Percentiles rank a stretch among this genome's conserved stretches.
Evolutionary conservation across 1,140 invertebrate species (phyloP).

Genomic region (Andricus grossulariae): DNA sequence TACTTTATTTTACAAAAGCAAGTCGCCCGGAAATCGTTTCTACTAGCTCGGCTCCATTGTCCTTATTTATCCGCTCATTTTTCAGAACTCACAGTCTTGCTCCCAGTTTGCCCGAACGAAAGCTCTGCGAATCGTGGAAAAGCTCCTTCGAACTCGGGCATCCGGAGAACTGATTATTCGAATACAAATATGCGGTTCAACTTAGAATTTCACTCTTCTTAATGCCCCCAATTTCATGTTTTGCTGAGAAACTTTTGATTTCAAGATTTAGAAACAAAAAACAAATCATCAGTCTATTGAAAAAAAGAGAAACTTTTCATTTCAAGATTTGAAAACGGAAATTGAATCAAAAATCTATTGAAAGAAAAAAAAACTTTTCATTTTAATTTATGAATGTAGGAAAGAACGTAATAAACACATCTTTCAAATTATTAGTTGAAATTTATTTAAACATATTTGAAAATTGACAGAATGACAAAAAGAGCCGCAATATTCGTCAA

Average conservation of each 20-base stretch:
- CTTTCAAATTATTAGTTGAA: too few species aligned
- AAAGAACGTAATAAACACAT: too few species aligned
- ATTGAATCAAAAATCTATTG: too few species aligned
- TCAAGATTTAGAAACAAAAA: background rate
- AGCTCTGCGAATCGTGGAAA: constrained; percentile 13
- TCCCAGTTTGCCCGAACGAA: constrained; percentile 26
- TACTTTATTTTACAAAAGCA: constrained; percentile 2
- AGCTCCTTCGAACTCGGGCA: background rate
- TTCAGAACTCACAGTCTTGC: constrained; percentile 32
- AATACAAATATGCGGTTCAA: constrained; percentile 1
- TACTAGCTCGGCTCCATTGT: constrained; percentile 1
- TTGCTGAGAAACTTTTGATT: background rate
- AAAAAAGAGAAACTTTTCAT: too few species aligned
- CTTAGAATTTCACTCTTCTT: background rate
- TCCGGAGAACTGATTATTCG: constrained; percentile 7
- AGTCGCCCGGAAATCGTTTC: constrained; percentile 11
- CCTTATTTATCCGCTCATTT: constrained; percentile 37
- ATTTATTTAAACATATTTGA: too few species aligned
- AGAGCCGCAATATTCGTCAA: too few species aligned
- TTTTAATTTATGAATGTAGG: too few species aligned
- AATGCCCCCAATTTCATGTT: background rate
- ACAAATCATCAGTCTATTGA: too few species aligned
- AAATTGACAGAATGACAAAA: too few species aligned
- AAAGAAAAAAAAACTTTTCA: too few species aligned
- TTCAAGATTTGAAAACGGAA: too few species aligned